phyloP scores from a whole-genome alignment of 1,140 invertebrate species.

The Phymastichus coffea region DNA sequence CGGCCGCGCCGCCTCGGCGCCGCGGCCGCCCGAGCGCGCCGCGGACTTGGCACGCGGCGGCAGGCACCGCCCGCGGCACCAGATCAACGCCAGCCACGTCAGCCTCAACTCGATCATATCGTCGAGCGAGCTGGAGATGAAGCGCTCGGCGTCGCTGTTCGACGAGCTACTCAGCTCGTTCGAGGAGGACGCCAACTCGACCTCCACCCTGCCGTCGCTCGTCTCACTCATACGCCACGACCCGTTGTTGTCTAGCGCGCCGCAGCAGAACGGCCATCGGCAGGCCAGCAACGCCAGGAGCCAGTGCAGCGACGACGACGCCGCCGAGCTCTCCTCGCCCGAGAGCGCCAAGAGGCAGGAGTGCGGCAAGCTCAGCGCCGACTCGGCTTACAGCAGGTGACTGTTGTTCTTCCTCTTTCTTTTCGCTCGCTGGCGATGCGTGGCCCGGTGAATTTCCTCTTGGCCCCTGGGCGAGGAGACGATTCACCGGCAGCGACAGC shows the following conservation, averaged over 20 bases:
- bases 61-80: neutral
- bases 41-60: neutral
- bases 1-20: slow-evolving; percentile 36
- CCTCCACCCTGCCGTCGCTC: slow-evolving; percentile 36
- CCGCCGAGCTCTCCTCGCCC: slow-evolving; percentile 48
- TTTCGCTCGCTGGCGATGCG: too few relatives aligned
- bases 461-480: neutral
- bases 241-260: slow-evolving; percentile 37
- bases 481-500: too few relatives aligned
- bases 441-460: neutral
- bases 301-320: slow-evolving; percentile 47
- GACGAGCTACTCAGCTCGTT: slow-evolving; percentile 59
- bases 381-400: slow-evolving; percentile 73
- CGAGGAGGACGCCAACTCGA: slow-evolving; percentile 49
- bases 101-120: slow-evolving; percentile 54
- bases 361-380: slow-evolving; percentile 55
- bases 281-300: slow-evolving; percentile 8
- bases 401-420: slow-evolving; percentile 4
- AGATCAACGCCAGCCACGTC: slow-evolving; percentile 14
- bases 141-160: slow-evolving; percentile 50
- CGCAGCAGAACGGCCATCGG: slow-evolving; percentile 18
- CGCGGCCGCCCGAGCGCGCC: slow-evolving; percentile 36
- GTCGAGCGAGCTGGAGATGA: slow-evolving; percentile 40
- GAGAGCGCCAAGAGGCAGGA: slow-evolving; percentile 45
- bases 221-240: slow-evolving; percentile 44